Conservation (phyloP, 2,113 vertebrate species). For the Echinops telfairi region DNA sequence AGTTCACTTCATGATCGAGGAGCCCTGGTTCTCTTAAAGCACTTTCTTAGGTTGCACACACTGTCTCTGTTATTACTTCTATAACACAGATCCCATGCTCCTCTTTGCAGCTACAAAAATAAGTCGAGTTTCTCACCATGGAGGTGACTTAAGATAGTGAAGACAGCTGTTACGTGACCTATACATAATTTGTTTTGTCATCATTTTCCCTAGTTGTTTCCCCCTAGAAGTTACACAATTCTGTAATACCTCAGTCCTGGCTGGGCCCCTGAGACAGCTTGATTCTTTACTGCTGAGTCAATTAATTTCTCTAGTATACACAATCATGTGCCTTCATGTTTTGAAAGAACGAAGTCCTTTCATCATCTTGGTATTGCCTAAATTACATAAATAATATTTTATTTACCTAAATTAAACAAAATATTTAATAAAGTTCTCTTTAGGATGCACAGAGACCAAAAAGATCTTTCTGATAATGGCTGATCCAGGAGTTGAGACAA, state of each 20-base stretch:
- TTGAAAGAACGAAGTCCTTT: too few species aligned
- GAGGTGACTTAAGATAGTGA: not conserved
- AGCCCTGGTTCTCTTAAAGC: not conserved
- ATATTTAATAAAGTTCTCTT: too few species aligned
- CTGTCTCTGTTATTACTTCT: not conserved
- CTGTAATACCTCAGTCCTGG: not conserved
- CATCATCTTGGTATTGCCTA: too few species aligned
- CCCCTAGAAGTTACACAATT: not conserved
- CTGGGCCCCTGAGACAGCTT: not conserved
- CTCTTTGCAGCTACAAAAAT: not conserved
- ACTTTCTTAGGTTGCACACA: not conserved
- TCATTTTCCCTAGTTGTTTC: not conserved
- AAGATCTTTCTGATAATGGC: not conserved
- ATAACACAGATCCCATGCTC: not conserved
- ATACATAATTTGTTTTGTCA: not conserved
- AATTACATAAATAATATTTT: too few species aligned
- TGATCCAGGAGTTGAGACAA: not conserved
- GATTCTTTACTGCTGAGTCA: not conserved
- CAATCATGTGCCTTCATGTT: not conserved
- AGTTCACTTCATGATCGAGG: not conserved
- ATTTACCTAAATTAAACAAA: too few species aligned
- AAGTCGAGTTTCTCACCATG: conserved; percentile 2
- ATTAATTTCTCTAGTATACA: not conserved
- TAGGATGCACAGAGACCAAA: not conserved
- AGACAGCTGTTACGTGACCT: not conserved